Evolutionary conservation across 2,797 vertebrate species (phyloP).

Genomic region (Neomorphus geoffroyi): DNA sequence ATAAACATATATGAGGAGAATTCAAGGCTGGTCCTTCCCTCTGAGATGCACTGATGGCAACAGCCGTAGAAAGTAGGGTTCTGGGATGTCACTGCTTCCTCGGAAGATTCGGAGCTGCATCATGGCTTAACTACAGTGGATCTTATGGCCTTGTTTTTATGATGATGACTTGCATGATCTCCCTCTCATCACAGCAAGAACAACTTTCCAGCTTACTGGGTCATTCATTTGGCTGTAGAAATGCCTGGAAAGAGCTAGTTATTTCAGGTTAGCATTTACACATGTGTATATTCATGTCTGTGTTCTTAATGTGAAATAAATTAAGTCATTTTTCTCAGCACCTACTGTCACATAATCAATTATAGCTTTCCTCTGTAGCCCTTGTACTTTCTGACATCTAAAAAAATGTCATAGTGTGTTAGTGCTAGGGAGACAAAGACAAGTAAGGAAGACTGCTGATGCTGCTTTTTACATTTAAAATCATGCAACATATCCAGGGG

Average conservation of each 20-base stretch:
- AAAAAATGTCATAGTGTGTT: slow-evolving; percentile 14
- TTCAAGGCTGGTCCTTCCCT: neutral
- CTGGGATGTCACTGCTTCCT: neutral
- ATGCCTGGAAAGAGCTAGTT: neutral
- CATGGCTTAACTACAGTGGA: neutral
- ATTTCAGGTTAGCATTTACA: neutral
- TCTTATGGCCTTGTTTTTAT: neutral
- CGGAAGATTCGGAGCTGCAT: neutral
- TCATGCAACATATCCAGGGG: neutral
- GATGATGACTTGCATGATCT: neutral
- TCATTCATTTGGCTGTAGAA: neutral
- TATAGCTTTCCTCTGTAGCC: slow-evolving; percentile 3
- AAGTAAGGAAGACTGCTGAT: slow-evolving; percentile 32
- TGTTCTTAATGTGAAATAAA: slow-evolving; percentile 10
- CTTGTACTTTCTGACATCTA: slow-evolving; percentile 15
- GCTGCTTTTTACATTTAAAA: slow-evolving; percentile 35
- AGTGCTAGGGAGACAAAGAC: slow-evolving; percentile 43
- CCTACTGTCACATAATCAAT: neutral
- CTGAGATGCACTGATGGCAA: neutral
- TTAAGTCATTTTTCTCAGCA: neutral
- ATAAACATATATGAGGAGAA: neutral
- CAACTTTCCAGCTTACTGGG: neutral
- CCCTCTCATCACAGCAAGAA: neutral
- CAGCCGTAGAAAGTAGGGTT: neutral
- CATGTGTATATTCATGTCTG: neutral